Base-by-base conservation (phyloP, 1,140 invertebrate genomes). In the Heliconius hermathena region DNA sequence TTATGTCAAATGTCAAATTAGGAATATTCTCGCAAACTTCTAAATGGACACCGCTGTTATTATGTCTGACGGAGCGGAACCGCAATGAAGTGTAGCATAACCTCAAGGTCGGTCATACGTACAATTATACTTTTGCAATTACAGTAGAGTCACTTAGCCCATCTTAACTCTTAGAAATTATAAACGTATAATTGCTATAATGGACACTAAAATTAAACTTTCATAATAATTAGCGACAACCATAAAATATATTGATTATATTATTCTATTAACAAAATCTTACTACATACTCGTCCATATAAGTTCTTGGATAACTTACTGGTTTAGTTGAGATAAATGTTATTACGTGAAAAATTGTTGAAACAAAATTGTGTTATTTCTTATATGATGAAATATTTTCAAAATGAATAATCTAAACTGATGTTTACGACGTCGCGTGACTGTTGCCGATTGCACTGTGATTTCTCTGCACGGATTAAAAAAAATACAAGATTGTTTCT, bases 401-500 rank as follows among this genome's bases (percentile, higher is more conserved):
- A 74, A 78, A 82, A 77, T 78, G 81, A 84, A 83, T 81, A 80
- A 79, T 77, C 80, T 33, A 78, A 83, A 79, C 83, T 84, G 81
- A 85, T 86, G 82, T 86, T 88, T 84, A 84, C 82, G 78, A 87
- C 78, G 74, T 93, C 83, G 91, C 91, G 92, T 93, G 91, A 90
- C 92, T 86, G 81, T 76, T 78, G 82, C 83, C 82, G 82, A 87
- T 90, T 87, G 85, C 86, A 78, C 74, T 76, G 73, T 90, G 89
- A 92, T 93, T 93, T 93, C 90, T 89, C 89, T 81, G 77, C 80
- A 81, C 82, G 81, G 80, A 82, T 85, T 86, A 87, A 78, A 80
- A 85, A 29, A 89, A 90, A 89, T 89, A 88, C 87, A 87, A 90
- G 85, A 89, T 89, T 89, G 88, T 90, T 90, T 90, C 87, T 91